Percentiles rank a stretch among this genome's conserved stretches.
phyloP scores from a whole-genome alignment of 2,113 vertebrate genomes.

The Hemibagrus wyckioides region DNA sequence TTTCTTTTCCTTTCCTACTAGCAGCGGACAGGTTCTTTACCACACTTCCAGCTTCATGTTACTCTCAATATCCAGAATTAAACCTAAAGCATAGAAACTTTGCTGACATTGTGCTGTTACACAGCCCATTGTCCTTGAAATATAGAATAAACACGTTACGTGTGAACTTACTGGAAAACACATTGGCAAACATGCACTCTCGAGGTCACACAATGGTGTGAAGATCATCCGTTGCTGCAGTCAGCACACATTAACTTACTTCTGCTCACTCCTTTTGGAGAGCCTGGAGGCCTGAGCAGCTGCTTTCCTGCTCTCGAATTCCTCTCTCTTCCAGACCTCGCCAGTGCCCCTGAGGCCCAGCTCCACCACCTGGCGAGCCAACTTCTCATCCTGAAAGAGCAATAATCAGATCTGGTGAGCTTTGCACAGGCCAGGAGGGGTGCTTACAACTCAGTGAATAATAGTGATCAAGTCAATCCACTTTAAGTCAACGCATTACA shows the following conservation, averaged over 20 bases:
- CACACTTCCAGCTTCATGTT: not conserved
- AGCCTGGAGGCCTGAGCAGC: constrained; percentile 70
- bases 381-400: constrained; percentile 72
- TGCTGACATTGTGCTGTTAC: constrained; percentile 14
- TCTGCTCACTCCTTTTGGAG: constrained; percentile 68
- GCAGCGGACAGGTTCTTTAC: not conserved
- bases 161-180: constrained; percentile 46
- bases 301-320: constrained; percentile 79
- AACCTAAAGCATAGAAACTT: not conserved
- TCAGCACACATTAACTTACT: constrained; percentile 69
- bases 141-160: constrained; percentile 25
- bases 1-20: not conserved
- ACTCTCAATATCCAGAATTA: not conserved
- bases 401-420: constrained; percentile 54
- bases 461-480: constrained; percentile 11
- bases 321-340: constrained; percentile 76
- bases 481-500: not conserved
- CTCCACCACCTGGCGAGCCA: constrained; percentile 82
- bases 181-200: constrained; percentile 17
- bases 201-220: constrained; percentile 39
- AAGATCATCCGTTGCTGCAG: constrained; percentile 37
- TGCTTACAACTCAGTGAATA: constrained; percentile 21
- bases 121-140: constrained; percentile 26
- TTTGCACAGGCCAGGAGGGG: not conserved
- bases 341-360: constrained; percentile 76